Base-by-base conservation (phyloP, 2,888 invertebrate genomes). In the Drosophila setosimentum region DNA sequence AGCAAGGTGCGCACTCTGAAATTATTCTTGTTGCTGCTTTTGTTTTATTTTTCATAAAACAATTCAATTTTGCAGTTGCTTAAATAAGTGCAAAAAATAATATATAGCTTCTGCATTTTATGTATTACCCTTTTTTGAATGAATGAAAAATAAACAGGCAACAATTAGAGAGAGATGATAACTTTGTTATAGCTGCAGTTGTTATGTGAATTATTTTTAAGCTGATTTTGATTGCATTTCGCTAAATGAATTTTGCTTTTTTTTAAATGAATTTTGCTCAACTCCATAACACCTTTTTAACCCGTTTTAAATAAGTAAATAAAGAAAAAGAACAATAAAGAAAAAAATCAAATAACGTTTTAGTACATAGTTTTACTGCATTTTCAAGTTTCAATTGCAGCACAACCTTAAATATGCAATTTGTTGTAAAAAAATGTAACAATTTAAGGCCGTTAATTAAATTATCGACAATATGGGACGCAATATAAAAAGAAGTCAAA, bases 401-500 rank as follows among this genome's bases (percentile, higher is more conserved):
- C 21, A 13, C 6, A 30, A 13, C 3, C 7, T 55, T 37, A 29
- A 55, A 37, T 24, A 24, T 16, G 2, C 16, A 2, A 1, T 24
- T 16, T 45, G 5, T 16, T 42, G 16, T 30, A 11, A 3, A 40
- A 10, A 57, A 16, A 30, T 11, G n/a, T 40, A 30, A 30, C 73
- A 69, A 62, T 81, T 89, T 74, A 69, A 73, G 58, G 64, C 32
- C 75, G 63, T 81, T 84, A 84, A 90, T 89, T 88, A 79, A 90
- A 80, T 81, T 73, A 82, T 77, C 32, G 62, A 60, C 61, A 76
- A 68, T 63, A 64, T 65, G 55, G 57, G 32, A 63, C 69, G 45
- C 82, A 62, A 73, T 73, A 74, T 80, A 83, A 83, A 80, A 79
- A 77, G 62, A 83, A 89, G 89, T 91, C 92, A 91, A 90, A 91